phyloP scores from a whole-genome alignment of 92 coral and sea anemone genomes.

The Epizoanthus scotinus region DNA sequence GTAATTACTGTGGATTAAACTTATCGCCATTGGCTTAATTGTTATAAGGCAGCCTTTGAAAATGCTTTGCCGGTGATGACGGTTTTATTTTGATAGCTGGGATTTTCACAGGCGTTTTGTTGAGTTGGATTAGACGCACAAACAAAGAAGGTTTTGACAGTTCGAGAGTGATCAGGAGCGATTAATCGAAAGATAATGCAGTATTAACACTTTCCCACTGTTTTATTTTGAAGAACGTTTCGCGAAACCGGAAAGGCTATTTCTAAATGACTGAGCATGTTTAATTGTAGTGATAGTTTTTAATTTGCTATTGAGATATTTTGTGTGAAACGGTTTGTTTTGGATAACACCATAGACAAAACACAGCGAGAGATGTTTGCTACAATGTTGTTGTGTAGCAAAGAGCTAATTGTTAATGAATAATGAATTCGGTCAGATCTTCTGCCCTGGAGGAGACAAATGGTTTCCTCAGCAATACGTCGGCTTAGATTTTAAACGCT shows the following conservation, averaged over 20 bases:
- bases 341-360: constrained; percentile 33
- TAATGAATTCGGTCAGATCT: constrained; percentile 2
- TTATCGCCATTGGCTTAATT: not conserved
- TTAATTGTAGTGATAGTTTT: constrained; percentile 28
- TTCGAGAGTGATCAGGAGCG: constrained; percentile 32
- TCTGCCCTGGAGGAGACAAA: constrained; percentile 11
- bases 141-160: constrained; percentile 25
- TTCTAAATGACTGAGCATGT: constrained; percentile 37
- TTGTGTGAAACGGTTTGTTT: constrained; percentile 40
- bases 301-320: constrained; percentile 32
- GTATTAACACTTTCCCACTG: constrained; percentile 46
- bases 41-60: constrained; percentile 6
- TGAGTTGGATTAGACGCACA: constrained; percentile 33
- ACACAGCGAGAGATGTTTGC: constrained; percentile 7
- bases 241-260: constrained; percentile 23
- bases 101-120: constrained; percentile 38
- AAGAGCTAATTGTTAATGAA: constrained; percentile 30
- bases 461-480: constrained; percentile 17
- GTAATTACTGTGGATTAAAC: not conserved
- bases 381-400: constrained; percentile 27
- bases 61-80: constrained; percentile 9
- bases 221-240: constrained; percentile 26
- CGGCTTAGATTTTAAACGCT: constrained; percentile 16
- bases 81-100: constrained; percentile 41
- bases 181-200: constrained; percentile 49